These are phyloP conservation scores for Trachelus iudaicus DNA, from an alignment of 2,888 invertebrate species.

Conservation along the genomic window DNA sequence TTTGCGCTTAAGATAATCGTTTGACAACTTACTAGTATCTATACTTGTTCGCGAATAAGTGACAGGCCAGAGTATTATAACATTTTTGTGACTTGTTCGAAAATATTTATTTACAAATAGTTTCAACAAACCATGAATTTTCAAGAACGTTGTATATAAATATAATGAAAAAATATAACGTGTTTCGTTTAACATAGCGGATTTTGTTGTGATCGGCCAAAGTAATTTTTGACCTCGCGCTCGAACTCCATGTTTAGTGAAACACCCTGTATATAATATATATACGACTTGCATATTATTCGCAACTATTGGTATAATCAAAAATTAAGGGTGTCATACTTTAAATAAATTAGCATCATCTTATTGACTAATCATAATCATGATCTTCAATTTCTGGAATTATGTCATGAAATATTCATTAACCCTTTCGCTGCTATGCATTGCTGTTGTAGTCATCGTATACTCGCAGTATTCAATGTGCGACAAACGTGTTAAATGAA, in stretches of 20 bases:
- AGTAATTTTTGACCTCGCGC: background rate
- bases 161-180: background rate
- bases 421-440: background rate
- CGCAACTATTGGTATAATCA: background rate
- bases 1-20: background rate
- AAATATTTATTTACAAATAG: conserved; percentile 18
- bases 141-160: conserved; percentile 2
- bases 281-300: background rate
- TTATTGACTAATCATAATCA: too few species aligned
- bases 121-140: background rate
- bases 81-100: background rate
- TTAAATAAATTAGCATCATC: too few species aligned
- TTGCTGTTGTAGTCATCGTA: background rate
- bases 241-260: background rate
- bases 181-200: background rate
- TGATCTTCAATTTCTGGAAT: too few species aligned
- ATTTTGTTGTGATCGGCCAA: background rate
- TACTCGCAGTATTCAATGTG: background rate
- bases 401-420: background rate
- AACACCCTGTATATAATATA: background rate
- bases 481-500: background rate
- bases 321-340: background rate
- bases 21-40: background rate
- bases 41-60: background rate
- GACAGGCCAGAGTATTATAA: background rate